Evolutionary conservation across 2,113 vertebrate species (phyloP).

Genomic region (Melierax canorus): DNA sequence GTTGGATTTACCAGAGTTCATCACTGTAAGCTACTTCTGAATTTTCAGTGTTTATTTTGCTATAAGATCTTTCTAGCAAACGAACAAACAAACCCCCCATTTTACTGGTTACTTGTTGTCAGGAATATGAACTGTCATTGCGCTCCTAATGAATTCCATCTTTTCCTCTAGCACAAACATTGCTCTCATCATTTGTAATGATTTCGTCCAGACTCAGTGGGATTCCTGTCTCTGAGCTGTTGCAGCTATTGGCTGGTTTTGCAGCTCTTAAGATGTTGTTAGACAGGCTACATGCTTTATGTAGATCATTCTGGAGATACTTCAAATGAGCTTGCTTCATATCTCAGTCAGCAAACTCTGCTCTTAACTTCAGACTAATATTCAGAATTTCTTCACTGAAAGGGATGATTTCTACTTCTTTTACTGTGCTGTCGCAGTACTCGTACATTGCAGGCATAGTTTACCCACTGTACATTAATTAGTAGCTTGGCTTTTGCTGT

Average conservation of each 20-base stretch:
- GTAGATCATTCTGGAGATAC: background rate
- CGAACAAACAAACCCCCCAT: background rate
- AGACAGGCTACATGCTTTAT: background rate
- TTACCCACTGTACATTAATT: background rate
- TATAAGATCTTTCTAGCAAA: background rate
- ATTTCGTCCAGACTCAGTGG: background rate
- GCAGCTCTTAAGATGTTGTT: background rate
- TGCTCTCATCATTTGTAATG: background rate
- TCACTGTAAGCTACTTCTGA: conserved; percentile 19
- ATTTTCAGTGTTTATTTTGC: conserved; percentile 44
- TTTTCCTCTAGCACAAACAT: background rate
- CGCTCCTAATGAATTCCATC: conserved; percentile 25
- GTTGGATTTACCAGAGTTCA: conserved; percentile 28
- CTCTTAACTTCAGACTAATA: background rate
- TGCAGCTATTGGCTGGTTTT: background rate
- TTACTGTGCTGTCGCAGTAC: background rate
- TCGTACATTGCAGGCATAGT: background rate
- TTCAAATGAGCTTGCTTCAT: background rate
- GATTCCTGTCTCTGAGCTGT: background rate
- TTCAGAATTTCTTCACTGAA: background rate
- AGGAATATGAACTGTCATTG: background rate
- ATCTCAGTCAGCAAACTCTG: background rate
- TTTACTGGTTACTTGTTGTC: background rate
- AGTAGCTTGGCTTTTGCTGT: background rate
- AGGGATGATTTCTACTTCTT: background rate